A percentile compares a stretch with the other conserved stretches of the same genome.
These are phyloP conservation scores for Lordiphosa stackelbergi DNA, from an alignment of 1,140 invertebrate genomes.

Conservation along the genomic window DNA sequence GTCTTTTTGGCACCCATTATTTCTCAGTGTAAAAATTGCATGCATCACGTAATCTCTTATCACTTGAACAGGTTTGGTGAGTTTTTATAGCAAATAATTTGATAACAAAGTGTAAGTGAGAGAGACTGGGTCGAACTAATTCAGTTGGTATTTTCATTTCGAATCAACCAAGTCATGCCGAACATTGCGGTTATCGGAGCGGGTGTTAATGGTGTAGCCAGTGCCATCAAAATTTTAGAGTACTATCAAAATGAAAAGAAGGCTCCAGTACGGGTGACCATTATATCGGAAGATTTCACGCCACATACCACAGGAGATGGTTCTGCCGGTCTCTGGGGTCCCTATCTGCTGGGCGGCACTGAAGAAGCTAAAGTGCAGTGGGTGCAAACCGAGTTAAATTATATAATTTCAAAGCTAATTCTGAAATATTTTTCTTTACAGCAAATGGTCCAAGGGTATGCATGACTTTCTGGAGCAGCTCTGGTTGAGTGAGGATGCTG, in stretches of 20 bases:
- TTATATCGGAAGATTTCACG: slow-evolving; percentile 83
- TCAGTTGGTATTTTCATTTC: slow-evolving; percentile 4
- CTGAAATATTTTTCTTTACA: slow-evolving; percentile 41
- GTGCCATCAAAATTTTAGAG: slow-evolving; percentile 74
- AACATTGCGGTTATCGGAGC: slow-evolving; percentile 69
- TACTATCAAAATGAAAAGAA: slow-evolving; percentile 29
- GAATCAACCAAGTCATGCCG: slow-evolving; percentile 38
- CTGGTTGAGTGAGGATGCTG: slow-evolving; percentile 81
- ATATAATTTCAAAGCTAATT: neutral
- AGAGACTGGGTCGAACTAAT: neutral
- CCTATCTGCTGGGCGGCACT: slow-evolving; percentile 83
- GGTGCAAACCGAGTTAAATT: slow-evolving; percentile 26
- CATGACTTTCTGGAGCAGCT: slow-evolving; percentile 81
- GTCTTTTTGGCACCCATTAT: too few relatives aligned
- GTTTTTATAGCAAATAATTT: neutral
- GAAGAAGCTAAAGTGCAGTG: slow-evolving; percentile 80
- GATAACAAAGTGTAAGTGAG: slow-evolving; percentile 4
- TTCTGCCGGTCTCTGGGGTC: slow-evolving; percentile 86
- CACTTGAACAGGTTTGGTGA: neutral
- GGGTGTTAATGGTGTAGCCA: slow-evolving; percentile 72
- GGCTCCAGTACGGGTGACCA: slow-evolving; percentile 78
- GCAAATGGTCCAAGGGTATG: slow-evolving; percentile 82
- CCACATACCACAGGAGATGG: slow-evolving; percentile 88
- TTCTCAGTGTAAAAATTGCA: too few relatives aligned
- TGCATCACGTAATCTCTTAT: neutral